phyloP scores from a whole-genome alignment of 2,113 vertebrate genomes.

The Pterophyllum scalare region DNA sequence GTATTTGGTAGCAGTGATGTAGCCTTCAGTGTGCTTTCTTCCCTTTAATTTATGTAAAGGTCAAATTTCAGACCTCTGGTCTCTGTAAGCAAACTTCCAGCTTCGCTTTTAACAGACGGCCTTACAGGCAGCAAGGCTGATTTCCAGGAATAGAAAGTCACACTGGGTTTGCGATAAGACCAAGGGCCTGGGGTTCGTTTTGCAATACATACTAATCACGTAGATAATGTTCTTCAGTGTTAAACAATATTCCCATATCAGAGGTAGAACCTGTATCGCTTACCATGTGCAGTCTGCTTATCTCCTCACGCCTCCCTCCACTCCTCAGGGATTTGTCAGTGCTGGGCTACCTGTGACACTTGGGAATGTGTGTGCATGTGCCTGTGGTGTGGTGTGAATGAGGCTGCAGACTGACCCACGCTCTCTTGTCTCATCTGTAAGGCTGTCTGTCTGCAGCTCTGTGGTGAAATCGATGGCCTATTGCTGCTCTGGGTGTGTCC shows the following conservation, averaged over 20 bases:
- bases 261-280: conserved; percentile 46
- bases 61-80: conserved; percentile 58
- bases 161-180: conserved; percentile 56
- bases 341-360: conserved; percentile 38
- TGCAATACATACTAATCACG: conserved; percentile 61
- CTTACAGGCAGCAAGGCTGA: conserved; percentile 52
- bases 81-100: conserved; percentile 50
- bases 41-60: conserved; percentile 62
- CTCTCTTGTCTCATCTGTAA: conserved; percentile 36
- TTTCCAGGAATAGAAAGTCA: conserved; percentile 56
- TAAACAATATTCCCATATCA: conserved; percentile 62
- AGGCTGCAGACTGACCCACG: conserved; percentile 12
- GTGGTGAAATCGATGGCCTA: conserved; percentile 41
- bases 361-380: conserved; percentile 22
- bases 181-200: conserved; percentile 51
- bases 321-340: conserved; percentile 54
- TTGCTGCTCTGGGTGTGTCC: conserved; percentile 34
- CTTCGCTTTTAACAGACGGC: conserved; percentile 52
- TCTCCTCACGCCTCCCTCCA: conserved; percentile 37
- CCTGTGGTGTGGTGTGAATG: conserved; percentile 2
- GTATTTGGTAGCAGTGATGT: conserved; percentile 12
- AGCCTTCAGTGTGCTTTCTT: conserved; percentile 19
- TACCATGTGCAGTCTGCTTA: conserved; percentile 43
- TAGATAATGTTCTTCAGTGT: conserved; percentile 57
- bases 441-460: conserved; percentile 24